Conservation (phyloP, 1,140 invertebrate genomes). For the Drosophila truncata region DNA sequence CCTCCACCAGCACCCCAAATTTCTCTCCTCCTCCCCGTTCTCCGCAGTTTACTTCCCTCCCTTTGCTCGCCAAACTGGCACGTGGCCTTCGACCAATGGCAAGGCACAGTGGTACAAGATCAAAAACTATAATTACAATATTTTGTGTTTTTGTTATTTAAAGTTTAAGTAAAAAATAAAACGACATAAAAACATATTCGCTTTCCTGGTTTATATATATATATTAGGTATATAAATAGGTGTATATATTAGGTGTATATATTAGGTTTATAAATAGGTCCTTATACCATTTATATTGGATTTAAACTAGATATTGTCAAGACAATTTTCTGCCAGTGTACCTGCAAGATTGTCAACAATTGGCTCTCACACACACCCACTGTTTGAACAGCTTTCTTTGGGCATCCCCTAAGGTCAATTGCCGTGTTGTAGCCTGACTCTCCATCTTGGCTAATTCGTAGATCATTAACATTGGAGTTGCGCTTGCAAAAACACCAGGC, state of each 20-base stretch:
- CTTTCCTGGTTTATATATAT: no score
- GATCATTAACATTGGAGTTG: conserved; percentile 48
- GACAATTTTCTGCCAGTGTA: neutral
- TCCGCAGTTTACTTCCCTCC: neutral
- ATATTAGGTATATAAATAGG: no score
- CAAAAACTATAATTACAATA: no score
- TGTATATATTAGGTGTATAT: no score
- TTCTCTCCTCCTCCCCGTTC: no score
- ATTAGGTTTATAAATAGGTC: no score
- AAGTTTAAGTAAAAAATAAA: no score
- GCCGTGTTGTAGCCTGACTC: neutral
- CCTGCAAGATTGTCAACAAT: neutral
- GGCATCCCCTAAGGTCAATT: conserved; percentile 20
- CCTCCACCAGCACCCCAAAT: neutral
- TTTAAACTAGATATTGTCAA: neutral
- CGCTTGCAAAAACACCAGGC: conserved; percentile 31
- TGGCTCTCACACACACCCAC: neutral
- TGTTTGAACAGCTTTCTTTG: conserved; percentile 13
- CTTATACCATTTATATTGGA: neutral
- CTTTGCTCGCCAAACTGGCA: neutral
- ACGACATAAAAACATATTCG: no score
- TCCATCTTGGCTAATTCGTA: conserved; percentile 7
- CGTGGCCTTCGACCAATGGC: conserved; percentile 28
- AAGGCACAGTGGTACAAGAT: conserved; percentile 10
- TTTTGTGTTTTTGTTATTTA: no score